Evolutionary conservation across 1,140 invertebrate genomes (phyloP).

Genomic region (Drosophila rhopaloa): DNA sequence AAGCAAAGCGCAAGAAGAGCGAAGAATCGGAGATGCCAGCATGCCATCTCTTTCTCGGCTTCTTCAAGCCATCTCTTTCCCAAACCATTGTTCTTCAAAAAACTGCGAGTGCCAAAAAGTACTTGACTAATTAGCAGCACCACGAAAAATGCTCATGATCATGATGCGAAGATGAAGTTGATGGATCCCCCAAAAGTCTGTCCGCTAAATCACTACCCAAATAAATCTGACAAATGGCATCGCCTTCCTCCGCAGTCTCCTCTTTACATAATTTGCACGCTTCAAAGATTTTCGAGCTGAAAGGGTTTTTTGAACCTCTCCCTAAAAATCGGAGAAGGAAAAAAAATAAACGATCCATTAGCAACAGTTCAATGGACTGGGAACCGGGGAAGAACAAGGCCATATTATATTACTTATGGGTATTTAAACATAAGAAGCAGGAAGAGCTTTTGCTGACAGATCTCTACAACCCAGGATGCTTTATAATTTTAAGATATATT

Average conservation of each 20-base stretch:
- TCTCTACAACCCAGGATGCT: no score
- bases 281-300: slow-evolving; percentile 54
- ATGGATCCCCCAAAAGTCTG: slow-evolving; percentile 39
- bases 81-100: slow-evolving; percentile 26
- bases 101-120: slow-evolving; percentile 25
- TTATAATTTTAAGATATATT: no score
- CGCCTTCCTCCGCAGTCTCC: slow-evolving; percentile 24
- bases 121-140: slow-evolving; percentile 55
- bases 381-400: slow-evolving; percentile 19
- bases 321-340: slow-evolving; percentile 4
- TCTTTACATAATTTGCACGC: slow-evolving; percentile 76
- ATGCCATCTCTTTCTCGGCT: slow-evolving; percentile 3
- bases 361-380: slow-evolving; percentile 35
- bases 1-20: slow-evolving; percentile 16
- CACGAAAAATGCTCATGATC: slow-evolving; percentile 18
- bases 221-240: slow-evolving; percentile 46
- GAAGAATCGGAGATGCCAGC: slow-evolving; percentile 13
- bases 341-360: slow-evolving; percentile 32
- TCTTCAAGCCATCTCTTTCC: slow-evolving; percentile 10
- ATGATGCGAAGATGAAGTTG: slow-evolving; percentile 16
- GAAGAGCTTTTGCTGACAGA: neutral
- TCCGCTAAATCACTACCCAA: slow-evolving; percentile 44
- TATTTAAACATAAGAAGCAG: neutral
- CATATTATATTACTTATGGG: slow-evolving; percentile 2
- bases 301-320: slow-evolving; percentile 38